phyloP scores from a whole-genome alignment of 2,888 invertebrate genomes.

The Drosophila limbata region DNA sequence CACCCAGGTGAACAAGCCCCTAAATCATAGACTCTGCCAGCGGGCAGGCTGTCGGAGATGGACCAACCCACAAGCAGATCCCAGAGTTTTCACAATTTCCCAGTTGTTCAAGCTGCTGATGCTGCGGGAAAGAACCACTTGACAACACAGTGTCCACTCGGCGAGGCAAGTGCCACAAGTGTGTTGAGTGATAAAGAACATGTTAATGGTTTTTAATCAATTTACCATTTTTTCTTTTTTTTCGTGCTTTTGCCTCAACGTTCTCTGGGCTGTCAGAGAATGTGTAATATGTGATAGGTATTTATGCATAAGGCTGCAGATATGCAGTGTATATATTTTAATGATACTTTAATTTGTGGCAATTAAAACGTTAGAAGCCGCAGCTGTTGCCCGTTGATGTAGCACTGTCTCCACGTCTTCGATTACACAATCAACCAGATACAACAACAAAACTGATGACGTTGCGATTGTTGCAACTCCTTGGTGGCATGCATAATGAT shows the following conservation, averaged over 20 bases:
- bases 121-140: conserved; percentile 13
- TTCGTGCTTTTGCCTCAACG: background rate
- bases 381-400: conserved; percentile 6
- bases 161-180: conserved; percentile 12
- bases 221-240: conserved; percentile 61
- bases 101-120: conserved; percentile 10
- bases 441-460: conserved; percentile 29
- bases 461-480: conserved; percentile 33
- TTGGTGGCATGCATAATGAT: conserved; percentile 71
- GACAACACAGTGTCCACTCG: conserved; percentile 27
- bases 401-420: conserved; percentile 29
- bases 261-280: conserved; percentile 51
- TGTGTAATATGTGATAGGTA: conserved; percentile 47
- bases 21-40: conserved; percentile 25
- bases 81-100: conserved; percentile 33
- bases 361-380: conserved; percentile 72
- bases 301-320: conserved; percentile 30
- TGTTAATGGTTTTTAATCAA: conserved; percentile 79
- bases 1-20: conserved; percentile 54
- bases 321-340: conserved; percentile 63
- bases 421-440: conserved; percentile 64
- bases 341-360: conserved; percentile 74
- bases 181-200: conserved; percentile 77
- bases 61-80: conserved; percentile 28
- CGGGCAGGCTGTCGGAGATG: background rate